Percentiles rank a stretch among this genome's conserved stretches.
phyloP scores from a whole-genome alignment of 2,888 invertebrate genomes.

The Ophioninae sp. region DNA sequence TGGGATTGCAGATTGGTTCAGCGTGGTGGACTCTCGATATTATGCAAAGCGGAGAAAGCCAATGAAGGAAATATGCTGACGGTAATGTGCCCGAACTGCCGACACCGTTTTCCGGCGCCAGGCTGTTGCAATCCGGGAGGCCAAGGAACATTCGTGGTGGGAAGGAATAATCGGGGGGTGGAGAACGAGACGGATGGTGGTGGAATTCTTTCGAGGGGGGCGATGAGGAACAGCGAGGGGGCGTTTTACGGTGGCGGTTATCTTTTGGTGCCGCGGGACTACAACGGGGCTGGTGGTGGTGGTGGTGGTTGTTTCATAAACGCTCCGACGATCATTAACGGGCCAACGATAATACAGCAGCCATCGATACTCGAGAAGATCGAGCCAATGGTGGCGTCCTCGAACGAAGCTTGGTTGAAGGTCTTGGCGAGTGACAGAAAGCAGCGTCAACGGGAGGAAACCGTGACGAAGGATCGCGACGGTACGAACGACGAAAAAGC shows the following conservation, averaged over 20 bases:
- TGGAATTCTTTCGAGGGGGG: background rate
- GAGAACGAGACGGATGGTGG: background rate
- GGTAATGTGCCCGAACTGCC: slow-evolving; percentile 87
- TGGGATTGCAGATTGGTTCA: slow-evolving; percentile 45
- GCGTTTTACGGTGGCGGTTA: slow-evolving; percentile 66
- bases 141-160: slow-evolving; percentile 12
- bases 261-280: slow-evolving; percentile 70
- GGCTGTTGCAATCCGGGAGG: slow-evolving; percentile 73
- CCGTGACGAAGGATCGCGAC: background rate
- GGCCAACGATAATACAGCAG: slow-evolving; percentile 70
- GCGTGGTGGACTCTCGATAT: slow-evolving; percentile 32
- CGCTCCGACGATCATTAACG: slow-evolving; percentile 72
- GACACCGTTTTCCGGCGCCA: slow-evolving; percentile 84
- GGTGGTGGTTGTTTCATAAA: slow-evolving; percentile 74
- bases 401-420: background rate
- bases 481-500: background rate
- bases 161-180: background rate
- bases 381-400: background rate
- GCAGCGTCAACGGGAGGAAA: background rate
- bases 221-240: slow-evolving; percentile 50
- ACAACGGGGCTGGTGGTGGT: slow-evolving; percentile 56
- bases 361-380: slow-evolving; percentile 27
- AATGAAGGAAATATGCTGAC: slow-evolving; percentile 79
- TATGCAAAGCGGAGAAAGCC: slow-evolving; percentile 46
- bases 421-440: background rate